Percentiles rank a stretch among this genome's conserved stretches.
phyloP scores from a whole-genome alignment of 2,797 vertebrate species.

The Chelmon rostratus region DNA sequence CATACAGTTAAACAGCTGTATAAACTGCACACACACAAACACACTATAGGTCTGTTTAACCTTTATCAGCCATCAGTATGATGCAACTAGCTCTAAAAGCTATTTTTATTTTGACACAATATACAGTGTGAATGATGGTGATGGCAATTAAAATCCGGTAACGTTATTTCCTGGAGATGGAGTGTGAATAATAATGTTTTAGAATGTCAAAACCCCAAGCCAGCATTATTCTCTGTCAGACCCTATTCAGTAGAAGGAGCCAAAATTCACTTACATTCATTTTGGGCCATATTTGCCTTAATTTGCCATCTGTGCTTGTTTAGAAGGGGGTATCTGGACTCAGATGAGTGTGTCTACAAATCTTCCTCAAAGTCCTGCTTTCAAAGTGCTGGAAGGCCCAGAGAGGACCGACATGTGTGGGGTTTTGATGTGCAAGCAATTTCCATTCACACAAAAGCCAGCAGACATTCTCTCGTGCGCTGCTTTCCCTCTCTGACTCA shows the following conservation, averaged over 20 bases:
- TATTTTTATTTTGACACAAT: conserved; percentile 1
- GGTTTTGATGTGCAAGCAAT: conserved; percentile 41
- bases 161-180: conserved; percentile 9
- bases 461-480: conserved; percentile 18
- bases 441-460: conserved; percentile 53
- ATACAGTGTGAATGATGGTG: neutral
- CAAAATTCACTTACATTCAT: conserved; percentile 61
- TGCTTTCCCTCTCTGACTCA: conserved; percentile 12
- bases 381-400: conserved; percentile 60
- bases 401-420: conserved; percentile 55
- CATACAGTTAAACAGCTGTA: neutral
- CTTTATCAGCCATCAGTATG: neutral
- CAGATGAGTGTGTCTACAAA: conserved; percentile 61
- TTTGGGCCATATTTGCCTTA: conserved; percentile 64
- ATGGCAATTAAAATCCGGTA: conserved; percentile 32
- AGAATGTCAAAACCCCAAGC: conserved; percentile 35
- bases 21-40: neutral
- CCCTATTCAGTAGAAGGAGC: conserved; percentile 40
- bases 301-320: conserved; percentile 79
- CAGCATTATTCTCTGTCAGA: conserved; percentile 51
- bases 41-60: neutral
- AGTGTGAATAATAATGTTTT: conserved; percentile 36
- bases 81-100: neutral
- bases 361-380: conserved; percentile 65
- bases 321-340: conserved; percentile 56